A percentile compares a stretch with the other conserved stretches of the same genome.
Conservation (phyloP, 1,140 invertebrate species). For the Zaprionus ornatus region DNA sequence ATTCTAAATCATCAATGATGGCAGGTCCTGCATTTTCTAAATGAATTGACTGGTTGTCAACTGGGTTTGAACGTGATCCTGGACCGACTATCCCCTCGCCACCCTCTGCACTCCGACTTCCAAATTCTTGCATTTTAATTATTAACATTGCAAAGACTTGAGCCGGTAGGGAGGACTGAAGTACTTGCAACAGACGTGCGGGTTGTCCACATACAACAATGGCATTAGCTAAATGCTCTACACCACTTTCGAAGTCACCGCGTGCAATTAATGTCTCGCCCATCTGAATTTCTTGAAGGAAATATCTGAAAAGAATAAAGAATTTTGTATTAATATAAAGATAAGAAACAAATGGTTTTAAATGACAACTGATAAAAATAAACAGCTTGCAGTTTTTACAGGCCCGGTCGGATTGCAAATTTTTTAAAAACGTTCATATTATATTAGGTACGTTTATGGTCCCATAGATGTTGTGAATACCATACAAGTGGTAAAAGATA, state of each 20-base stretch:
- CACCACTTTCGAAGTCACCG: constrained; percentile 94
- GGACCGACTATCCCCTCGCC: constrained; percentile 56
- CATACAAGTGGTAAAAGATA: no score
- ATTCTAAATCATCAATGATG: constrained; percentile 78
- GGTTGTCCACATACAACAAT: constrained; percentile 98
- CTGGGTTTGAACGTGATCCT: constrained; percentile 37
- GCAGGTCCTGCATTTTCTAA: constrained; percentile 59
- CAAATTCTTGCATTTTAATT: constrained; percentile 90
- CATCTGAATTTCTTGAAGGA: constrained; percentile 88
- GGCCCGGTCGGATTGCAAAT: no score
- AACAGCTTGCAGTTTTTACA: no score
- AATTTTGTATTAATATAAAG: neutral
- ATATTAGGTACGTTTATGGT: no score
- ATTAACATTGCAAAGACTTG: constrained; percentile 95
- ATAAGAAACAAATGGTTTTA: neutral
- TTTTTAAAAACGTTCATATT: no score
- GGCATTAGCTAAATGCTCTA: constrained; percentile 97
- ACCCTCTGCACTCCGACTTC: constrained; percentile 66
- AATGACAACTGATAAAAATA: no score
- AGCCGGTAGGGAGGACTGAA: constrained; percentile 97
- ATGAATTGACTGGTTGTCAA: constrained; percentile 52
- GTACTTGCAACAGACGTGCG: constrained; percentile 93
- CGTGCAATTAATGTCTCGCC: constrained; percentile 95
- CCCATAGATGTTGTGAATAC: no score
- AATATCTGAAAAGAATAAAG: constrained; percentile 74